Base-by-base conservation (phyloP, 2,113 vertebrate species). In the Rhinoptilus africanus region DNA sequence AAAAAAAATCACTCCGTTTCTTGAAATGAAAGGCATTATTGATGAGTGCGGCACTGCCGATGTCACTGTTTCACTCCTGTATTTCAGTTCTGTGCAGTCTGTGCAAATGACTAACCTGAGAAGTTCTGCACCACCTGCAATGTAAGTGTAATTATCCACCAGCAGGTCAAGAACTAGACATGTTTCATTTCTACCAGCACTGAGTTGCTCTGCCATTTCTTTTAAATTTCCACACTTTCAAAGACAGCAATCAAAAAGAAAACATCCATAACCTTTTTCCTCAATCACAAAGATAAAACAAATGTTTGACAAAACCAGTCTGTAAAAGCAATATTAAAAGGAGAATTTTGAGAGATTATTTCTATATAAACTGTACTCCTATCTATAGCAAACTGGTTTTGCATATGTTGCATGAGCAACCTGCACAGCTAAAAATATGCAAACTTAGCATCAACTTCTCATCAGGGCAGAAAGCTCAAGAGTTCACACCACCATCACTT, bases 31-130 rank as follows among this genome's bases (percentile, higher is more conserved):
- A 88, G 28, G 13, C 22, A 21, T 53, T 67, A 34, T 14, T 0
- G 0, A 88, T 54, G 18, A 75, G 57, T 12, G 12, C 0, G 0
- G 11, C 35, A 27, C 24, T 60, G 41, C 8, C 41, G 54, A 77
- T 14, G 32, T 24, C 0, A 2, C 10, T 17, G 16, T 22, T 68
- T 76, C 5, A 3, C 32, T 47, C 53, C 48, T 35, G 1, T 35
- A 43, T 71, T 76, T 67, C 51, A 88, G 7, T 76, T 88, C 39
- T 50, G 14, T 56, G 22, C 20, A 77, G 74, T 35, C 48, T 53
- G 14, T 56, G 17, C 17, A 77, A 77, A 39, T 35, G 45, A 62
- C 45, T 90, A 80, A 24, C 26, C 20, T 16, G 24, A 83, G 6
- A 37, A 69, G 14, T 30, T 50, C 47, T 66, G 15, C 9, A 26